Base-by-base conservation (phyloP, 2,113 vertebrate species). In the Chloroceryle aenea region DNA sequence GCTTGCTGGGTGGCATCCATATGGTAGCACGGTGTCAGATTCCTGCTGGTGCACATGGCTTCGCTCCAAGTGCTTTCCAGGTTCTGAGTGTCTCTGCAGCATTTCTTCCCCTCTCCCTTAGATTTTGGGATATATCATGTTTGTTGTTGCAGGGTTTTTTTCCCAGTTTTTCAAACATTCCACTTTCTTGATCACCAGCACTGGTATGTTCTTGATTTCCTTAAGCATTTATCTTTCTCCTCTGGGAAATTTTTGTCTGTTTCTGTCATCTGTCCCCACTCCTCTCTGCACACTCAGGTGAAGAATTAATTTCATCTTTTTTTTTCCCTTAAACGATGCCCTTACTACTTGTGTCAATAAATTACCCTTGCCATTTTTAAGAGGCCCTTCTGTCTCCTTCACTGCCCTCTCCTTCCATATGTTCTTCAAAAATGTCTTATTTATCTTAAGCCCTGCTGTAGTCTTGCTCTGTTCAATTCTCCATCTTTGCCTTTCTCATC, bases 281-380 rank as follows among this genome's bases (percentile, higher is more conserved):
- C 48, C 67, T 91, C 73, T 95, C 84, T 93, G 87, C 85, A 89
- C 68, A 40, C 64, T 95, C 75, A 91, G 84, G 87, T 9, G 0
- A 95, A 89, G 84, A 94, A 90, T 91, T 95, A 0, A 72, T 90
- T 73, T 85, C 19, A 17, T 67, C 36, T 79, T 59, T 63, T 58
- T 58, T 72, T 20, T 5, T 2, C 29, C 69, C 69, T 86, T 81
- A 88, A 90, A 90, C 64, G 95, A 93, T 93, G 79, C 83, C 82
- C 75, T 93, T 75, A 81, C 64, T 93, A 77, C 85, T 90, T 78
- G 36, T 94, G 85, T 94, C 91, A 90, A 79, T 95, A 95, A 95
- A 96, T 96, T 96, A 95, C 53, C 52, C 58, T 68, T 95, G 73
- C 93, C 82, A 73, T 93, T 93, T 97, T 96, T 94, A 93, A 95